Evolutionary conservation across 2,113 vertebrate species (phyloP), one percentile per base, ranked within the genome.

Genomic region (Esox niger): DNA sequence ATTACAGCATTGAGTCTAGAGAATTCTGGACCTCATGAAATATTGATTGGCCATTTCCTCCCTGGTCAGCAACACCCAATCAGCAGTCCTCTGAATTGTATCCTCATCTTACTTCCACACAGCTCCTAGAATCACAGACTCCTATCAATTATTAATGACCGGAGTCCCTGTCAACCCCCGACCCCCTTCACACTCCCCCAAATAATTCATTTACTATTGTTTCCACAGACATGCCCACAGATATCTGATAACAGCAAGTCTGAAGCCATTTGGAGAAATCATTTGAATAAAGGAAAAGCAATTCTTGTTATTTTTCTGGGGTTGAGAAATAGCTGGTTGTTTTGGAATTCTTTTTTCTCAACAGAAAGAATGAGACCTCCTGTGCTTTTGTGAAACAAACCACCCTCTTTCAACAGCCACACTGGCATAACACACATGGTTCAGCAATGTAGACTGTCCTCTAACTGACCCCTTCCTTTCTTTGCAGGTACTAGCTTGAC

Each of bases 401-500:
- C 38, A 43, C 5, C 3, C 15, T 43, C 38, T 43, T 43, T 15
- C 38, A 43, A 43, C 5, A 17, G 3, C 38, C 38, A 43, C 15
- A 43, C n/a, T n/a, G n/a, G 38, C 38, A 43, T 43, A 43, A 10
- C 17, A 43, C 38, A 0, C 17, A 43, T 3, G 17, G 17, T 43
- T 0, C 13, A 38, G 38, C 38, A 10, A 43, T 10, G 17, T 10
- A 17, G 3, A 17, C 38, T 43, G 17, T 43, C 38, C 38, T 43
- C 6, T 27, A 15, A 1, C 27, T 60, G 29, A 30, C 29, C 3
- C 31, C 58, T 30, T 17, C 35, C n/a, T 32, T n/a, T 0, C 1
- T n/a, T 9, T 1, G 26, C 82, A 98, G 97, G 93, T 85, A 89
- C 89, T 20, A 90, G 82, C 75, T 90, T 97, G 20, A 77, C 91